Evolutionary conservation across 2,888 invertebrate genomes (phyloP).

Genomic region (Marronus borbonicus): DNA sequence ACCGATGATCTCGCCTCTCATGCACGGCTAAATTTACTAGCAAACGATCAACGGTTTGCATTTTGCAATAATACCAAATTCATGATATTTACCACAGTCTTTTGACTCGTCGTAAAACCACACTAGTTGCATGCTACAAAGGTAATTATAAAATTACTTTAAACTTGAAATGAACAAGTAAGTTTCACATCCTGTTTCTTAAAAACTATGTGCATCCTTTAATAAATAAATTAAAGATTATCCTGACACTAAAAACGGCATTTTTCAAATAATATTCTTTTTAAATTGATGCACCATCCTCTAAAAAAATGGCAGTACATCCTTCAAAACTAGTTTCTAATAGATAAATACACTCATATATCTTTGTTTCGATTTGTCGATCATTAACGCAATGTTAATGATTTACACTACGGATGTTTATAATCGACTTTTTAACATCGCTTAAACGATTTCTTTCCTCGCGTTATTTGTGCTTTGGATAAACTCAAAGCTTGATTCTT

Average conservation of each 20-base stretch:
- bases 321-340: constrained; percentile 2
- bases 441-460: background rate
- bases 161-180: no score
- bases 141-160: no score
- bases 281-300: no score
- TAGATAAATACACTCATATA: background rate
- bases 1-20: constrained; percentile 55
- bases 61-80: constrained; percentile 2
- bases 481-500: background rate
- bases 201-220: no score
- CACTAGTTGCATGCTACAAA: no score
- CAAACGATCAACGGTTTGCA: background rate
- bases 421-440: background rate
- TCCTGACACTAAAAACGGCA: no score
- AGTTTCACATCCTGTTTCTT: no score
- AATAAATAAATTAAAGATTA: no score
- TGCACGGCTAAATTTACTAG: constrained; percentile 46
- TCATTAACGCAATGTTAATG: background rate
- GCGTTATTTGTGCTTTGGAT: background rate
- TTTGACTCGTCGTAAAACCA: background rate
- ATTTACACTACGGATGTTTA: background rate
- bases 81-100: no score
- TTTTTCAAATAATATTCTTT: no score
- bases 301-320: background rate
- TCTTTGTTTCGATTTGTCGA: constrained; percentile 2